Conservation (phyloP, 2,888 invertebrate genomes). For the Teinopalpus imperialis region DNA sequence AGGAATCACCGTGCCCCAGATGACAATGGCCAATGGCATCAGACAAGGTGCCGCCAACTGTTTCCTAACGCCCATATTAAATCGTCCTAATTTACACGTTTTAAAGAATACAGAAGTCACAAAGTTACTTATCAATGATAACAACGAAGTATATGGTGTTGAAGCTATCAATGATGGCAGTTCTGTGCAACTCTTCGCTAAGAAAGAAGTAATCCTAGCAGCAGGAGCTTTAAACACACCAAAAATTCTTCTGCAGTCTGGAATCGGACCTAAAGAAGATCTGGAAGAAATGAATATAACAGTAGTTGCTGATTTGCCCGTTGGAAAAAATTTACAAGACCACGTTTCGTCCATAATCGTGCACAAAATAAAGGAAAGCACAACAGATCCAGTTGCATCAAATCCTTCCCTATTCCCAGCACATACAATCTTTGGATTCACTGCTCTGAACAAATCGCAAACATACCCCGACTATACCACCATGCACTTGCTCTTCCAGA, state of each 20-base stretch:
- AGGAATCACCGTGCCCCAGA: slow-evolving; percentile 68
- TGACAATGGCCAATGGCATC: slow-evolving; percentile 60
- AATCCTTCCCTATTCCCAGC: slow-evolving; percentile 43
- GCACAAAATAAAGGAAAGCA: slow-evolving; percentile 35
- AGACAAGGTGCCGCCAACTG: slow-evolving; percentile 72
- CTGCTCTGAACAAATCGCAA: slow-evolving; percentile 82
- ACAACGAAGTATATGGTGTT: slow-evolving; percentile 65
- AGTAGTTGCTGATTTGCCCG: slow-evolving; percentile 57
- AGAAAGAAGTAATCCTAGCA: slow-evolving; percentile 68
- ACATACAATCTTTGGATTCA: slow-evolving; percentile 38
- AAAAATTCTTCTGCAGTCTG: slow-evolving; percentile 70
- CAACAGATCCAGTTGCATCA: slow-evolving; percentile 44
- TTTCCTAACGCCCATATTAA: slow-evolving; percentile 55
- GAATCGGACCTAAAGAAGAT: slow-evolving; percentile 64
- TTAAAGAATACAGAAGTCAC: slow-evolving; percentile 69
- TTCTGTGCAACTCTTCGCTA: slow-evolving; percentile 40
- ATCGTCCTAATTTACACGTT: slow-evolving; percentile 49
- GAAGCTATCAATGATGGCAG: slow-evolving; percentile 45
- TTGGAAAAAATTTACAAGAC: slow-evolving; percentile 69
- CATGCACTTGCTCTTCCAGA: slow-evolving; percentile 30
- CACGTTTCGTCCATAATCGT: slow-evolving; percentile 49
- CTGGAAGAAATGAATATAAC: slow-evolving; percentile 48
- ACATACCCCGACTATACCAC: slow-evolving; percentile 58
- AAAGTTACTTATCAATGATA: slow-evolving; percentile 67
- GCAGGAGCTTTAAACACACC: slow-evolving; percentile 71